phyloP scores from a whole-genome alignment of 2,797 vertebrate genomes.

The Cheirogaleus major region DNA sequence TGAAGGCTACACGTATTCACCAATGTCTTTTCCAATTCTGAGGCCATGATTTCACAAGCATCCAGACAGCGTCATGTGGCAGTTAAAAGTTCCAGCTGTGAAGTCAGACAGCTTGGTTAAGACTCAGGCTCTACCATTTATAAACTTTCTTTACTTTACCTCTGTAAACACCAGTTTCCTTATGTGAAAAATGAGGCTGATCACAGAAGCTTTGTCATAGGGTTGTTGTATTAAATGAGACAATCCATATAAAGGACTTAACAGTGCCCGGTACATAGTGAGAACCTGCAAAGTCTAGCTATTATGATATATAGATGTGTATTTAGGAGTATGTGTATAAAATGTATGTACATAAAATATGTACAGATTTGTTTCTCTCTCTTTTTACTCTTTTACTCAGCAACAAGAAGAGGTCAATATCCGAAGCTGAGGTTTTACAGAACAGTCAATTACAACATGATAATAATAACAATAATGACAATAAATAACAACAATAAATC shows the following conservation, averaged over 20 bases:
- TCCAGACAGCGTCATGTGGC: background rate
- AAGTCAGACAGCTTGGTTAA: background rate
- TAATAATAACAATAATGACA: background rate
- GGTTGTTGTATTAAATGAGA: background rate
- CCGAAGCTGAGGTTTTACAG: background rate
- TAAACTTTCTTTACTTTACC: background rate
- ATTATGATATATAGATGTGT: background rate
- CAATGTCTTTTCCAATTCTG: background rate
- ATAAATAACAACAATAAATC: slow-evolving; percentile 12
- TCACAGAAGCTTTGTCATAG: background rate
- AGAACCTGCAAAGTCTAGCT: background rate
- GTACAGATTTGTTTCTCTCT: background rate
- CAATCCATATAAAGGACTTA: background rate
- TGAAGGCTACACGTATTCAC: background rate
- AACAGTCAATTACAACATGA: background rate
- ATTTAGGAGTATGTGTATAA: background rate
- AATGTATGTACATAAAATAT: background rate
- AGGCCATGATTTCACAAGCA: background rate
- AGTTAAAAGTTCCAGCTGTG: background rate
- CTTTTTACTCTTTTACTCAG: background rate
- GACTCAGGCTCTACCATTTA: background rate
- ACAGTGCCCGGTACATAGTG: background rate
- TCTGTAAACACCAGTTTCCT: background rate
- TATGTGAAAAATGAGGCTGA: slow-evolving; percentile 8
- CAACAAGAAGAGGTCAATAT: background rate